These are phyloP conservation scores for Temnothorax nylanderi DNA, from an alignment of 1,140 invertebrate genomes.

Conservation along the genomic window DNA sequence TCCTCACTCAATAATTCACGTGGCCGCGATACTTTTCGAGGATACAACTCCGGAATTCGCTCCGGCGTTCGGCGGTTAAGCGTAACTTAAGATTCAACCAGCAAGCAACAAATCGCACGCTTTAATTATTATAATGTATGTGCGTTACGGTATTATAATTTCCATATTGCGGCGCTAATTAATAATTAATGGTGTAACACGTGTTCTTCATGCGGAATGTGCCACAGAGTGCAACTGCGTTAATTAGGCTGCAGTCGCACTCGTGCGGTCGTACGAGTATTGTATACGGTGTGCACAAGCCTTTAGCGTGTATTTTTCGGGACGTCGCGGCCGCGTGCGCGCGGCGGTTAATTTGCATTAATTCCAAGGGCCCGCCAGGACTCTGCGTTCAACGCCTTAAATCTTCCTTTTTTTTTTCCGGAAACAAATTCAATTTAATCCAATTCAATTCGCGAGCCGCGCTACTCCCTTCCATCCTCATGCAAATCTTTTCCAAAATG, in stretches of 20 bases:
- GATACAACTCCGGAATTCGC: background rate
- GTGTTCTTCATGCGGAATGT: background rate
- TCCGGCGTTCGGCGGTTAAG: background rate
- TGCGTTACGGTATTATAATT: conserved; percentile 27
- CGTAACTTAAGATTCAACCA: conserved; percentile 24
- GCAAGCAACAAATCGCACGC: conserved; percentile 26
- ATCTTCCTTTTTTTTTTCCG: background rate
- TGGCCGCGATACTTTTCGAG: conserved; percentile 17
- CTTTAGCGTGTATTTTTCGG: background rate
- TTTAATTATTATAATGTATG: conserved; percentile 44
- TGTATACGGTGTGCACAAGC: background rate
- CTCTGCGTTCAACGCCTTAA: conserved; percentile 14
- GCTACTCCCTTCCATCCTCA: background rate
- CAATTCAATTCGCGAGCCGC: conserved; percentile 35
- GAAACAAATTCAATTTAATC: conserved; percentile 47
- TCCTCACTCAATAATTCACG: conserved; percentile 46
- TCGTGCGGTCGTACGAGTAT: background rate
- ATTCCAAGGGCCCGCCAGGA: conserved; percentile 14
- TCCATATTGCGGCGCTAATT: conserved; percentile 45
- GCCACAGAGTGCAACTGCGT: conserved; percentile 8
- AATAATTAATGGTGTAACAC: conserved; percentile 53
- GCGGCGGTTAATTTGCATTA: conserved; percentile 52
- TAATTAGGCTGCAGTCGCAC: conserved; percentile 23
- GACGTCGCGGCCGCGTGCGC: background rate
- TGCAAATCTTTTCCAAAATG: conserved; percentile 47